Evolutionary conservation across 1,140 invertebrate genomes (phyloP), one percentile per base, ranked within the genome.

Genomic region (Idris sp.): DNA sequence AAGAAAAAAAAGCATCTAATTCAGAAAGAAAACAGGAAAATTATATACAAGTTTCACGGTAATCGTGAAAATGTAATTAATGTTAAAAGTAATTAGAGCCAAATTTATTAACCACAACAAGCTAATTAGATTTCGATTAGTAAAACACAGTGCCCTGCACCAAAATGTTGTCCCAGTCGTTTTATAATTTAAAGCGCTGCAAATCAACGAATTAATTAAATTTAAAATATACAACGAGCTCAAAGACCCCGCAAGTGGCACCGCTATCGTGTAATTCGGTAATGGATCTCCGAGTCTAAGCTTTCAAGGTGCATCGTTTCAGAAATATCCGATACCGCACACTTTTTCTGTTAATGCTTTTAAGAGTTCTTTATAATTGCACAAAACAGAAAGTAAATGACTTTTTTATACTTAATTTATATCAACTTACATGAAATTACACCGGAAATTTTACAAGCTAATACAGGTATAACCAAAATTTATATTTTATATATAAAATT

Each of bases 151-250:
- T 25, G 18, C 30, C 22, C 28, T 36, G 13, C 2, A 35, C 11
- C 19, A 8, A 26, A 46, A 46, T 36, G 19, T 16, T 26, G 41
- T 18, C 22, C 44, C 11, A 4, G 35, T 62, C 33, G 43, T 51
- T 49, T 41, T 3, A 43, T 62, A 51, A 51, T 41, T 33, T 16
- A 22, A 41, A 26, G 35, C 19, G 22, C 46, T 33, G 25, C 8
- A 49, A 62, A 51, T 62, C 31, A 51, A 49, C 46, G 36, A 62
- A 51, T 41, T 62, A 49, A 62, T 62, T 62, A 62, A 51, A 46
- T 62, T 62, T 41, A 41, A 49, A 62, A 36, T 49, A 40, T 62
- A 62, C 58, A 41, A 11, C 8, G 13, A 33, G 31, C 58, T 62
- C 36, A 49, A 62, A 62, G 35, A 41, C 58, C 16, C 28, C 58